Percentiles rank a stretch among this genome's conserved stretches.
phyloP scores from a whole-genome alignment of 2,888 invertebrate species.

The Sesia apiformis region DNA sequence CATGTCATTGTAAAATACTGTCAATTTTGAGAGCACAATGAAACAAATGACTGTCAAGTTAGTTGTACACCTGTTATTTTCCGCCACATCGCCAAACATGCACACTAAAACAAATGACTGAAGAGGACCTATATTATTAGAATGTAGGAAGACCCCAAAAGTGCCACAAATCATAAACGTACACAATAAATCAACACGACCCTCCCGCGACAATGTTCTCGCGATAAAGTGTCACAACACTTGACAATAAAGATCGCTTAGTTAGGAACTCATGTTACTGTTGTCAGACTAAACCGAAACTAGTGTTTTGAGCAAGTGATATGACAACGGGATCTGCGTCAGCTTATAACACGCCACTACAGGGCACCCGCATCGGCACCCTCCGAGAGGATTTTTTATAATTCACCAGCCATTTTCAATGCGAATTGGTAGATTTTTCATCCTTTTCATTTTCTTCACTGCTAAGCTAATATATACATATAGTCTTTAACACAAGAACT shows the following conservation, averaged over 20 bases:
- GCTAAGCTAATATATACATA: too few species aligned
- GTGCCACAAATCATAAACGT: conserved; percentile 1
- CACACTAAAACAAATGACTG: too few species aligned
- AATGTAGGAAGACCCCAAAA: neutral
- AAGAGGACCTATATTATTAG: neutral
- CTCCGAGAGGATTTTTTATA: too few species aligned
- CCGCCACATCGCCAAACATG: too few species aligned
- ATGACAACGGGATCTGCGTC: conserved; percentile 20
- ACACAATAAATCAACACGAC: neutral
- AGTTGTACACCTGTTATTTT: too few species aligned
- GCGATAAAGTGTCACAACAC: neutral
- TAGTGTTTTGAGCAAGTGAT: conserved; percentile 11
- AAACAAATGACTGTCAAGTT: neutral
- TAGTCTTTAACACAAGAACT: too few species aligned
- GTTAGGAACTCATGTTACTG: conserved; percentile 9
- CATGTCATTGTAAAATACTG: neutral
- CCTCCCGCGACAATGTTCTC: neutral
- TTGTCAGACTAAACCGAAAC: conserved; percentile 8
- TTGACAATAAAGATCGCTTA: neutral
- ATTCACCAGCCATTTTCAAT: too few species aligned
- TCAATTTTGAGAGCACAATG: neutral
- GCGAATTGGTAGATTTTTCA: too few species aligned
- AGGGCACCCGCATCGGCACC: too few species aligned
- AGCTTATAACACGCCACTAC: too few species aligned
- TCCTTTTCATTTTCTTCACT: too few species aligned